Conservation (phyloP, 2,113 vertebrate genomes). For the Petaurus breviceps region DNA sequence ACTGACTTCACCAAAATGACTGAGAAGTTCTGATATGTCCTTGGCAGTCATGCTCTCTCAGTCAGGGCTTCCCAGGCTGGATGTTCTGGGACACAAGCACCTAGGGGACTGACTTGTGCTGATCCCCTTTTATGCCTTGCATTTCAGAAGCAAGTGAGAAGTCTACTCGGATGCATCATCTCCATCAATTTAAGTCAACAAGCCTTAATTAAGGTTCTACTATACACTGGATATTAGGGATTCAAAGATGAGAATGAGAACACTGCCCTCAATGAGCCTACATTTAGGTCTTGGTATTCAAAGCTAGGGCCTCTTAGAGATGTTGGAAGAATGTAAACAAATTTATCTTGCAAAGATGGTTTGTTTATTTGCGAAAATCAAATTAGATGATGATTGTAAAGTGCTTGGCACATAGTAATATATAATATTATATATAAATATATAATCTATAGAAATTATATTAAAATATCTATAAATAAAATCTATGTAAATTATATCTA, state of each 20-base stretch:
- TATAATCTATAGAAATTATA: no score
- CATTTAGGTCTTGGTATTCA: not conserved
- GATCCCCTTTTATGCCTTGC: not conserved
- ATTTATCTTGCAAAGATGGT: not conserved
- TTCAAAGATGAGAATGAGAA: not conserved
- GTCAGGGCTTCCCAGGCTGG: not conserved
- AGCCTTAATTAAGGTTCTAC: not conserved
- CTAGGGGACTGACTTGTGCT: not conserved
- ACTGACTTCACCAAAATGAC: slow-evolving; percentile 53
- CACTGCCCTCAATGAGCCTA: not conserved
- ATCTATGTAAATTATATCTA: not conserved
- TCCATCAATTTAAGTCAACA: not conserved
- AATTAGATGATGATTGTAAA: not conserved
- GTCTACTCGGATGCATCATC: not conserved
- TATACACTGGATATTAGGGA: not conserved
- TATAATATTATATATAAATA: no score
- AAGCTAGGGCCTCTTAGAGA: not conserved
- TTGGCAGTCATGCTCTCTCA: slow-evolving; percentile 31
- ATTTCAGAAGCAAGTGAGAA: not conserved
- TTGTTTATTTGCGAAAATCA: not conserved
- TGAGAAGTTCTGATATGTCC: slow-evolving; percentile 54
- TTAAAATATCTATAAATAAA: not conserved
- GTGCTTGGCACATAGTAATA: not conserved
- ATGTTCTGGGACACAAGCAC: not conserved
- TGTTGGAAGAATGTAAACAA: not conserved